Base-by-base conservation (phyloP, 30 jellyfish, hydroid and myxozoan species). In the Morbakka virulenta region DNA sequence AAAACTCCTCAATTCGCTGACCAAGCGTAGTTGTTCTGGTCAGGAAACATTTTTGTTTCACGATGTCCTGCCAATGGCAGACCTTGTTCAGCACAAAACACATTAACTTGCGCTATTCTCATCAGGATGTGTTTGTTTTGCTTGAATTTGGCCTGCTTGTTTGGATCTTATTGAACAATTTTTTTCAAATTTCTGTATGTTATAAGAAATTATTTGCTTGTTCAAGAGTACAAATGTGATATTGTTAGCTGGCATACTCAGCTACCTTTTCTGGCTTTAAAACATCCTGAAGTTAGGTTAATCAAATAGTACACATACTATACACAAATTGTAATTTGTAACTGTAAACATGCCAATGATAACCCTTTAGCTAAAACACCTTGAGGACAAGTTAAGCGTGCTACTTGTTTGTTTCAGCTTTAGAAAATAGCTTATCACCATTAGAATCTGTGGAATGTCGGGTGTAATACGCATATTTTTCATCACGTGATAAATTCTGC, bases 1-100 rank as follows among this genome's bases (percentile, higher is more conserved):
- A 67, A 64, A 82, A 50, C 67, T 30, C 83, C 76, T 50, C 76
- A 50, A 76, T 31, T 65, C 50, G 69, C 67, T 65, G 76, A 36
- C 0, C 90, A 66, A 4, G 66, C 90, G 50, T 25, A 50, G n/a
- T n/a, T n/a, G 67, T 25, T 51, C 76, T 77, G 72, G 64, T 77
- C 64, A n/a, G n/a, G n/a, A n/a, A n/a, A n/a, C 88, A 77, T 72
- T 77, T 77, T 77, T 23, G 79, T 77, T 62, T 53, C 67, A 67
- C 87, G 22, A 77, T 57, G 67, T 69, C 78, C 87, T 75, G 69
- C 62, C n/a, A n/a, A n/a, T n/a, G n/a, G n/a, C n/a, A n/a, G n/a
- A n/a, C n/a, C n/a, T n/a, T n/a, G n/a, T n/a, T n/a, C n/a, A n/a
- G n/a, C n/a, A n/a, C n/a, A n/a, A 57, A 6, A 12, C 4, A 24